Conservation (phyloP, 2,797 vertebrate genomes). For the Parauchenoglanis ngamensis region DNA sequence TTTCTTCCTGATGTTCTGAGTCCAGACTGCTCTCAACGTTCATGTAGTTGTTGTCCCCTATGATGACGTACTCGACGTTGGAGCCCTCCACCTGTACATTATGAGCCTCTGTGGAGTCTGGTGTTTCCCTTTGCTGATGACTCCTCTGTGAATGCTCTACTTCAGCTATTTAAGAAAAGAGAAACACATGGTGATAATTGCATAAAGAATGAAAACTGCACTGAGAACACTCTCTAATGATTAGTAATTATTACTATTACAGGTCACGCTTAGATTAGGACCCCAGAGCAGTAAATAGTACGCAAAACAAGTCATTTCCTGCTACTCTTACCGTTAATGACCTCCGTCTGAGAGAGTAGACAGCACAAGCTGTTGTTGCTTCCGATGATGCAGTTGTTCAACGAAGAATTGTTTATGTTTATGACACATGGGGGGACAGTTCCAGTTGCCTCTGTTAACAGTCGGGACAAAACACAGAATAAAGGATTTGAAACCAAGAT, state of each 20-base stretch:
- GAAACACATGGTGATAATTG: background rate
- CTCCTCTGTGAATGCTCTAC: slow-evolving; percentile 15
- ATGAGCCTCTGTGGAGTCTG: slow-evolving; percentile 34
- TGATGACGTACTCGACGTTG: slow-evolving; percentile 68
- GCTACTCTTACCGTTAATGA: slow-evolving; percentile 52
- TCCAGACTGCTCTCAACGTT: slow-evolving; percentile 40
- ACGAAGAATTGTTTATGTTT: slow-evolving; percentile 76
- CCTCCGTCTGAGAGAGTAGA: slow-evolving; percentile 44
- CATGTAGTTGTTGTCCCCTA: slow-evolving; percentile 75
- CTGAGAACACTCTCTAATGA: background rate
- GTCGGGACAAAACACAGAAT: slow-evolving; percentile 12
- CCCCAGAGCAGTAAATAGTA: background rate
- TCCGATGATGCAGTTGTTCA: slow-evolving; percentile 71
- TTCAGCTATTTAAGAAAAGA: slow-evolving; percentile 36
- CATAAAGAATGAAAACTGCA: background rate
- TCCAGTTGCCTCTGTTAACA: slow-evolving; percentile 36
- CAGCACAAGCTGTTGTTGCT: slow-evolving; percentile 61
- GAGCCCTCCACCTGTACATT: slow-evolving; percentile 65
- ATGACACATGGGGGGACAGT: slow-evolving; percentile 65
- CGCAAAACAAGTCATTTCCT: background rate
- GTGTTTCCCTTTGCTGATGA: slow-evolving; percentile 54
- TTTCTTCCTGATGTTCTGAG: slow-evolving; percentile 14
- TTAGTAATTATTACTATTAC: background rate
- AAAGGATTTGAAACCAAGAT: background rate
- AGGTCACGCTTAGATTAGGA: background rate